Base-by-base conservation (phyloP, 1,140 invertebrate species). In the Drosophila rhopaloa region DNA sequence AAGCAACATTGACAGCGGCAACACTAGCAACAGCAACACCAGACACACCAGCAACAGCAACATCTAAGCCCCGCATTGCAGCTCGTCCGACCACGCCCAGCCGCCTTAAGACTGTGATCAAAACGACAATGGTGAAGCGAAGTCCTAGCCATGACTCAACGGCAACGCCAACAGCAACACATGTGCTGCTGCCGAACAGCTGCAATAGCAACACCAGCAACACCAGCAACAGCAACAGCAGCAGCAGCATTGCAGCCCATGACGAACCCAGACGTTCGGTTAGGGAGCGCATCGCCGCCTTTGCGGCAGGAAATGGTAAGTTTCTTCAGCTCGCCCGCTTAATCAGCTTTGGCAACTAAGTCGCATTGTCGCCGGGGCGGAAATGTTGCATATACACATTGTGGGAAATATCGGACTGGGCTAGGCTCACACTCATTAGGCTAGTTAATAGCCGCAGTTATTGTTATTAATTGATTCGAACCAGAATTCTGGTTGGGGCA, bases 91-190 rank as follows among this genome's bases (percentile, higher is more conserved):
- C 78, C 81, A 91, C 90, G 84, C 90, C 90, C 79, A 83, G 83
- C 76, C 84, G 80, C 84, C 81, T 90, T 61, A 91, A 91, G 88
- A 91, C 90, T 91, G 90, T 91, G 90, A 91, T 91, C 84, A 91
- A 91, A 91, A 91, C 90, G 72, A 91, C 90, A 89, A 88, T 91
- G 90, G 90, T 91, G 56, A 91, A 91, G 76, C 85, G 90, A 68
- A 91, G 90, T 85, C 90, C 90, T 82, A 86, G 85, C 81, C 79
- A 91, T 86, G 90, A 91, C 74, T 91, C 90, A 89, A 89, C 84
- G 65, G 50, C 50, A 40, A n/a, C 38, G 4, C 10, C 37, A 53
- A 37, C 50, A 35, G 78, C 79, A 70, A 44, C 75, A 83, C 81
- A 84, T 80, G 61, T 84, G 68, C 75, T 76, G 79, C 86, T 55